Base-by-base conservation (phyloP, 1,140 invertebrate genomes). In the Triops cancriformis region DNA sequence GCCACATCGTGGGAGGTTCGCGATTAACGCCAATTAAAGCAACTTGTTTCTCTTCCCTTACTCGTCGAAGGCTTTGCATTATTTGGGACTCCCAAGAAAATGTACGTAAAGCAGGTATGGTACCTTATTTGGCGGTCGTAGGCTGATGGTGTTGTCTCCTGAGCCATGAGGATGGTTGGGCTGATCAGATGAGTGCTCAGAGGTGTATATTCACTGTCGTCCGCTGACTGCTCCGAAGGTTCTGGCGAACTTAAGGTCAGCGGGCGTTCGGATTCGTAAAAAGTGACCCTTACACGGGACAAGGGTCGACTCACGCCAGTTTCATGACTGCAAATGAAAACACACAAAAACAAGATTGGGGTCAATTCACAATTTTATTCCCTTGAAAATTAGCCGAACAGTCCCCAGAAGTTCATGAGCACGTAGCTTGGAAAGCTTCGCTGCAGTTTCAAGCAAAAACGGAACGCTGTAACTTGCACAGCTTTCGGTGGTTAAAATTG, bases 261-360 rank as follows among this genome's bases (percentile, higher is more conserved):
- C 31, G 91, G 90, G 84, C 90, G 87, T 83, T 89, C 91, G 83
- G 90, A 90, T 86, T 92, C 91, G 86, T 91, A 93, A 85, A 93
- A 92, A 76, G 90, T 90, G 81, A 93, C 91, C 80, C 91, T 90
- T 74, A 93, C 91, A 80, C 82, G 80, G 75, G 83, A 84, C 51
- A 83, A 81, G 42, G 84, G 82, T 77, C 82, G 81, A 42, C 80
- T 80, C 79, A 80, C 80, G 80, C 81, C 82, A 78, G 80, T 81
- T 80, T 81, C 82, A 80, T 79, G 77, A 78, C 82, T 82, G 80
- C 9, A 78, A 77, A 76, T 4, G n/a, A 77, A 73, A 78, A 43
- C 31, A 6, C 26, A 45, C 6, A 73, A 43, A 75, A 75, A 74
- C 12, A 45, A 76, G 7, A 76, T 76, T 76, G 43, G 28, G 43